A percentile compares a stretch with the other conserved stretches of the same genome.
Evolutionary conservation across 2,888 invertebrate species (phyloP).

Genomic region (Xestia c-nigrum): DNA sequence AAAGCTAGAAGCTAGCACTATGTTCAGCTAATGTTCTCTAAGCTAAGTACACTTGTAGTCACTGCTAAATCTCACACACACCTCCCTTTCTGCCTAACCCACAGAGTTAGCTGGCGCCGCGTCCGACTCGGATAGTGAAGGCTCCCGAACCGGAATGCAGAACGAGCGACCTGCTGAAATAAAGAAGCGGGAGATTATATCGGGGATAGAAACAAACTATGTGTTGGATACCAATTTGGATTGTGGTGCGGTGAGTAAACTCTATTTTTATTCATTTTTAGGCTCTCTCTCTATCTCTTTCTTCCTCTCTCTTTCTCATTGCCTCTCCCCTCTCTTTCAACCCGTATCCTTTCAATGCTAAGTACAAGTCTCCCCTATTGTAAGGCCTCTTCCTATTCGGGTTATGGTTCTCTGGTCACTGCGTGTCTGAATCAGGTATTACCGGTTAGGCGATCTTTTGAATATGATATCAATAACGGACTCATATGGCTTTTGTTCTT

Average conservation of each 20-base stretch:
- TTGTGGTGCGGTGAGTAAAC: constrained; percentile 87
- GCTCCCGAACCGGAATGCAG: constrained; percentile 78
- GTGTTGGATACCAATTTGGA: constrained; percentile 88
- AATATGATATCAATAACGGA: too few relatives aligned
- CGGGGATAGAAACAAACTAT: constrained; percentile 80
- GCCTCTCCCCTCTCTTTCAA: too few relatives aligned
- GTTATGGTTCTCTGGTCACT: too few relatives aligned
- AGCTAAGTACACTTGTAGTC: constrained; percentile 22
- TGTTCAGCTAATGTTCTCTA: constrained; percentile 4
- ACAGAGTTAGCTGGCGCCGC: constrained; percentile 87
- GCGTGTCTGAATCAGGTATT: too few relatives aligned
- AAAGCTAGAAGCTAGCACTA: background rate
- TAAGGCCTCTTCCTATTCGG: too few relatives aligned
- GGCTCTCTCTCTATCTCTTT: background rate
- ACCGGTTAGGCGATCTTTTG: too few relatives aligned
- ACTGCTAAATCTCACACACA: constrained; percentile 56
- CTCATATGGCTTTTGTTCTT: too few relatives aligned
- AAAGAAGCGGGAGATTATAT: constrained; percentile 72
- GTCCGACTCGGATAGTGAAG: constrained; percentile 87
- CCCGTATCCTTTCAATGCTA: too few relatives aligned
- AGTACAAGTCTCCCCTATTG: too few relatives aligned
- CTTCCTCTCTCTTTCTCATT: too few relatives aligned
- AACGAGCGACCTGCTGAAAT: constrained; percentile 68
- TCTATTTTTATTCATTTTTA: background rate
- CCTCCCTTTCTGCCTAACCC: constrained; percentile 33